Conservation (phyloP, 2,797 vertebrate genomes). For the Gymnothorax reevesii region DNA sequence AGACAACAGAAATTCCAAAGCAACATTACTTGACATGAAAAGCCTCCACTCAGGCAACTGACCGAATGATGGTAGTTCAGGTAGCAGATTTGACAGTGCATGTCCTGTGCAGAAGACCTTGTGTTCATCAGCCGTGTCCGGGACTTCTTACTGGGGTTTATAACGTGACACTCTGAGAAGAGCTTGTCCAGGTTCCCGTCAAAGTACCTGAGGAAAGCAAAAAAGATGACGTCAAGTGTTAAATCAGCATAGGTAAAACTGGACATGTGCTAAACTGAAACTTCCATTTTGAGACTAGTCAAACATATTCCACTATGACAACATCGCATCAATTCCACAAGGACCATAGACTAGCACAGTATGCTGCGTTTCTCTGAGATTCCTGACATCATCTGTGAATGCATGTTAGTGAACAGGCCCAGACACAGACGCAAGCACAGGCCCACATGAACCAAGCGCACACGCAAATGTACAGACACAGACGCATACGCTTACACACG, state of each 20-base stretch:
- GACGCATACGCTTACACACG: background rate
- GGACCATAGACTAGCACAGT: background rate
- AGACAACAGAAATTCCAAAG: background rate
- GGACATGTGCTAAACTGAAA: background rate
- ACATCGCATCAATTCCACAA: background rate
- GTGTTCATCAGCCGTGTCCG: conserved; percentile 97
- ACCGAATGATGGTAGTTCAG: conserved; percentile 98
- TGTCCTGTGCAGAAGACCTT: conserved; percentile 95
- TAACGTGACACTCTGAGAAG: conserved; percentile 99
- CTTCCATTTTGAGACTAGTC: background rate
- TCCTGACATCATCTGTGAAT: background rate
- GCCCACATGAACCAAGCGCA: too few relatives aligned
- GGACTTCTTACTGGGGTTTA: conserved; percentile 99
- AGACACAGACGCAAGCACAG: background rate
- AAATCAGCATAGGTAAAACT: background rate
- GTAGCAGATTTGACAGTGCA: conserved; percentile 99
- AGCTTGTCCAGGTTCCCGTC: conserved; percentile 99
- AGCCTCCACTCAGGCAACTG: conserved; percentile 63
- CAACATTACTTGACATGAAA: background rate
- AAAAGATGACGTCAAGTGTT: background rate
- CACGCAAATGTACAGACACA: background rate
- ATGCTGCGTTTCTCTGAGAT: background rate
- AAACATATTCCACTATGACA: background rate
- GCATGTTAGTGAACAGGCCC: background rate
- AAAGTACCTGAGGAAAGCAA: conserved; percentile 84